Base-by-base conservation (phyloP, 2,888 invertebrate genomes). In the Trilocha varians region DNA sequence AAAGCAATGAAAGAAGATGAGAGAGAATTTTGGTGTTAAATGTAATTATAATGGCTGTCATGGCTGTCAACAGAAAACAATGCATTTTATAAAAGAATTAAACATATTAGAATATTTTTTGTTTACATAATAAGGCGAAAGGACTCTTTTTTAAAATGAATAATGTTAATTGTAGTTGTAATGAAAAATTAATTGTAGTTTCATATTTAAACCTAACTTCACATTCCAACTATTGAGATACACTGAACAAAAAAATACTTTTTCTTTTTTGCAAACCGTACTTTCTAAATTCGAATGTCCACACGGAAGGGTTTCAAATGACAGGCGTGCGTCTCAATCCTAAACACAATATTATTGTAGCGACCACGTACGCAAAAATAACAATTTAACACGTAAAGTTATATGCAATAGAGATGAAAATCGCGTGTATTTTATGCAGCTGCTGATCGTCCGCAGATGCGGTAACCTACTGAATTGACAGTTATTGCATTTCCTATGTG, bases 281-380 rank as follows among this genome's bases (percentile, higher is more conserved):
- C 57, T 48, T 49, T 42, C 43, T 33, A 54, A 73, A 71, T 67
- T 66, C 60, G 44, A 25, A 25, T 59, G 65, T 67, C 65, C 60
- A 76, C 67, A 71, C 78, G 78, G 78, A 78, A 78, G 78, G 78
- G 78, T 74, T 76, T 57, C 63, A 70, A 75, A 75, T 70, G 71
- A 70, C 73, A 70, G 78, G 76, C 78, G 75, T 69, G 73, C 52
- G 55, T 52, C 47, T 43, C 50, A 55, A 56, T 53, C 48, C 43
- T 39, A 46, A 48, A 52, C 47, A 52, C 55, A 55, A 62, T 57
- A 57, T 58, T 59, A 53, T 57, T 58, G 46, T 54, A 63, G 52
- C 8, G 6, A 52, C 52, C 50, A 44, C 50, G 46, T 25, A 25
- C 2, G 25, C 8, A 11, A 25, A 25, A 25, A 25, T n/a, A 38